These are phyloP conservation scores for Alitta virens DNA, from an alignment of 2,888 invertebrate genomes.

Conservation along the genomic window DNA sequence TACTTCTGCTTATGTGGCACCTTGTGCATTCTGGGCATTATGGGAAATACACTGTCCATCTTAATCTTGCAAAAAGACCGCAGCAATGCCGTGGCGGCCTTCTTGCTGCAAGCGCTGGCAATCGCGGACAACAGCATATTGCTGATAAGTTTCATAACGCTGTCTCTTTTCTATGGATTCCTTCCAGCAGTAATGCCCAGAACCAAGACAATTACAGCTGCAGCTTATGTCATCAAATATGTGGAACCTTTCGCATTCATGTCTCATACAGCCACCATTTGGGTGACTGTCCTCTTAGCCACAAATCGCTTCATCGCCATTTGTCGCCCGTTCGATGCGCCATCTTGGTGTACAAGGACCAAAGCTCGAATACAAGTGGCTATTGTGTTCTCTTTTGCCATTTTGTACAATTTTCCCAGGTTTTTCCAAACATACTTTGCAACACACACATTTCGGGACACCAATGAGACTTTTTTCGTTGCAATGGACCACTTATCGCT, in stretches of 20 bases:
- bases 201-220: neutral
- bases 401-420: conserved; percentile 23
- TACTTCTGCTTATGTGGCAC: conserved; percentile 18
- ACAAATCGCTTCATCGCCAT: conserved; percentile 30
- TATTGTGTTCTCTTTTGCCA: conserved; percentile 17
- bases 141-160: conserved; percentile 20
- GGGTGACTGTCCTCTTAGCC: conserved; percentile 30
- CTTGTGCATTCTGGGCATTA: conserved; percentile 25
- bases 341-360: conserved; percentile 17
- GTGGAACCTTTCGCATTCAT: conserved; percentile 24
- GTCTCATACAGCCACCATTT: conserved; percentile 24
- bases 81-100: conserved; percentile 1
- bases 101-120: conserved; percentile 28
- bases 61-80: conserved; percentile 24
- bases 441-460: neutral
- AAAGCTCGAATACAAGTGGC: conserved; percentile 25
- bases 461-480: neutral
- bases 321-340: conserved; percentile 23
- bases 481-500: neutral
- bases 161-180: conserved; percentile 24
- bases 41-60: conserved; percentile 28
- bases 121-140: conserved; percentile 27
- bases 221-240: conserved; percentile 19
- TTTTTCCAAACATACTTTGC: conserved; percentile 23
- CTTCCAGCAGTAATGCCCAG: neutral